A percentile compares a stretch with the other conserved stretches of the same genome.
Evolutionary conservation across 2,113 vertebrate genomes (phyloP).

Genomic region (Actinemys pallida): DNA sequence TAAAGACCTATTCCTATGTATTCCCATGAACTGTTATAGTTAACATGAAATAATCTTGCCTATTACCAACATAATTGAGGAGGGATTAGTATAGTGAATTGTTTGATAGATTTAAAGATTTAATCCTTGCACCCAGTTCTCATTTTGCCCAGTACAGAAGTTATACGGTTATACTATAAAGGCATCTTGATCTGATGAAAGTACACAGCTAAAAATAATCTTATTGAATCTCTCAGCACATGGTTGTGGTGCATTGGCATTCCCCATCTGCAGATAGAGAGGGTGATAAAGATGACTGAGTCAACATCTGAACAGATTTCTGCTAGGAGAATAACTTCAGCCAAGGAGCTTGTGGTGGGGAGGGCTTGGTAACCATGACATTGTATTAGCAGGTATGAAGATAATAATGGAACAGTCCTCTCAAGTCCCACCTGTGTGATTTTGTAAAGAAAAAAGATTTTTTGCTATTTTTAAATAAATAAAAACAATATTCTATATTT

Average conservation of each 20-base stretch:
- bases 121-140: background rate
- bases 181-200: background rate
- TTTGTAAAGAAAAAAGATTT: background rate
- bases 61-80: background rate
- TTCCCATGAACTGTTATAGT: background rate
- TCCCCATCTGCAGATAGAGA: background rate
- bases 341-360: background rate
- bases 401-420: background rate
- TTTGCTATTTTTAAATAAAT: background rate
- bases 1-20: background rate
- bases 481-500: background rate
- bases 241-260: background rate
- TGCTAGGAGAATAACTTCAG: background rate
- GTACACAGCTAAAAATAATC: background rate
- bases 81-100: background rate
- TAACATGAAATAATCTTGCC: background rate
- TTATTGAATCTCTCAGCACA: background rate
- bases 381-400: background rate
- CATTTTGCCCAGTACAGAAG: background rate
- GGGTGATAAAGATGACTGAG: background rate
- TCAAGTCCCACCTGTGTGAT: background rate
- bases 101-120: background rate
- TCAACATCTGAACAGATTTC: background rate
- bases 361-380: background rate
- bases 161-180: background rate